Percentiles rank a stretch among this genome's conserved stretches.
Evolutionary conservation across 2,113 vertebrate species (phyloP).

Genomic region (Alethe castanea): DNA sequence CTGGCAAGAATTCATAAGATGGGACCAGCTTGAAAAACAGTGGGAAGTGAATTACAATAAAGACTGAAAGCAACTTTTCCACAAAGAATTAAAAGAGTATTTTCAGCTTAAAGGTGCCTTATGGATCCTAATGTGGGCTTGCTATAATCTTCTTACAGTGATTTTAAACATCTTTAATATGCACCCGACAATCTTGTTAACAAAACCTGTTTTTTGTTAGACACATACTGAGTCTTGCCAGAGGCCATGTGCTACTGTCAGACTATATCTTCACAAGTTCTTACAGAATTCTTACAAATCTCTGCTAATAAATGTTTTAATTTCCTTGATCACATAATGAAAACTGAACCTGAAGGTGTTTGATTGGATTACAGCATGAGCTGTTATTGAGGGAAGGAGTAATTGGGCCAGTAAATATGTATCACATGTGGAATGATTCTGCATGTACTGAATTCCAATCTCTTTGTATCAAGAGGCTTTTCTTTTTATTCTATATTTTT

Average conservation of each 20-base stretch:
- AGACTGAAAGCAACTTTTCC: not conserved
- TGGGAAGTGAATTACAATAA: not conserved
- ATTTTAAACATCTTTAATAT: not conserved
- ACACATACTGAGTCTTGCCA: not conserved
- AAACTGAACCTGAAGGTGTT: not conserved
- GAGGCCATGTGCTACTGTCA: not conserved
- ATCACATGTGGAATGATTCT: not conserved
- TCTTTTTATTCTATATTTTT: not conserved
- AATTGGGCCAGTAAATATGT: not conserved
- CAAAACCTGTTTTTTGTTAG: not conserved
- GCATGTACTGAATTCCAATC: not conserved
- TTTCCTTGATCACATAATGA: not conserved
- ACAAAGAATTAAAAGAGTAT: not conserved
- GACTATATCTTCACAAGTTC: not conserved
- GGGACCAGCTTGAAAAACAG: not conserved
- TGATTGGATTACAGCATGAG: not conserved
- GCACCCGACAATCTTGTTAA: not conserved
- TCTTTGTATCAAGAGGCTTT: not conserved
- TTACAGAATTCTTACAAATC: not conserved
- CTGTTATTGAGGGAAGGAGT: not conserved
- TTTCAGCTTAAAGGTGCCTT: not conserved
- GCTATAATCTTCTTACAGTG: not conserved
- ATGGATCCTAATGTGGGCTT: not conserved
- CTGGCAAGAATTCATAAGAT: not conserved
- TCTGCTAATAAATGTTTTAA: not conserved